Percentiles rank a stretch among this genome's conserved stretches.
These are phyloP conservation scores for Conops quadrifasciatus DNA, from an alignment of 2,888 invertebrate species.

Conservation along the genomic window DNA sequence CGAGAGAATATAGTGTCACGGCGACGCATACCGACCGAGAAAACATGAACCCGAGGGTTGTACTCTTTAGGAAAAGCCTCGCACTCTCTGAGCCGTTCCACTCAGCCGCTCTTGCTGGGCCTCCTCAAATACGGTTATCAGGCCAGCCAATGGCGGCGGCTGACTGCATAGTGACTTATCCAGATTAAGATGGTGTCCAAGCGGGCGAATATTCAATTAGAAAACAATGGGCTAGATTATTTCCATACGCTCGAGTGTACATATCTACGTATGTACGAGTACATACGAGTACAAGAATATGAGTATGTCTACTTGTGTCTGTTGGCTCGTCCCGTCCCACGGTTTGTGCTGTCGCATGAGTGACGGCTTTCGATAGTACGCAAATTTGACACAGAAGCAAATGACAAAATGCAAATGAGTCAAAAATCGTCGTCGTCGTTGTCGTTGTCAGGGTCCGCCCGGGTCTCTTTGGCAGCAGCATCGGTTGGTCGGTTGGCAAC, in stretches of 20 bases:
- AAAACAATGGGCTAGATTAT: constrained; percentile 27
- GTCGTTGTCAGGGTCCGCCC: constrained; percentile 2
- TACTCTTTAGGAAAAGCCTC: not conserved
- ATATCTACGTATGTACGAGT: not conserved
- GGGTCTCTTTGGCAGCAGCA: not conserved
- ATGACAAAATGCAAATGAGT: constrained; percentile 43
- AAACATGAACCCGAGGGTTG: too few species aligned
- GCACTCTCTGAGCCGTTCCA: not conserved
- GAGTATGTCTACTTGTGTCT: not conserved
- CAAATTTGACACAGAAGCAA: constrained; percentile 55
- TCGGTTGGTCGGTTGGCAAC: not conserved
- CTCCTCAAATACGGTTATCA: too few species aligned
- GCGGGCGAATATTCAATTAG: constrained; percentile 42
- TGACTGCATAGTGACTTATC: not conserved
- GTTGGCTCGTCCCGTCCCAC: not conserved
- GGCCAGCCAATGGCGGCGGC: not conserved
- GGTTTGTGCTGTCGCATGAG: constrained; percentile 20
- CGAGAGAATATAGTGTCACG: constrained; percentile 51
- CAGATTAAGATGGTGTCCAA: constrained; percentile 12
- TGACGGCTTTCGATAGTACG: constrained; percentile 56
- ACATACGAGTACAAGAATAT: constrained; percentile 10
- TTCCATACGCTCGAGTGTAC: constrained; percentile 9
- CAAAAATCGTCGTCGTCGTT: not conserved
- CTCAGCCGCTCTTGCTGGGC: too few species aligned
- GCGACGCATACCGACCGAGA: constrained; percentile 7